Percentiles rank a stretch among this genome's conserved stretches.
These are phyloP conservation scores for Parasteatoda lunata DNA, from an alignment of 2,888 invertebrate genomes.

Conservation along the genomic window DNA sequence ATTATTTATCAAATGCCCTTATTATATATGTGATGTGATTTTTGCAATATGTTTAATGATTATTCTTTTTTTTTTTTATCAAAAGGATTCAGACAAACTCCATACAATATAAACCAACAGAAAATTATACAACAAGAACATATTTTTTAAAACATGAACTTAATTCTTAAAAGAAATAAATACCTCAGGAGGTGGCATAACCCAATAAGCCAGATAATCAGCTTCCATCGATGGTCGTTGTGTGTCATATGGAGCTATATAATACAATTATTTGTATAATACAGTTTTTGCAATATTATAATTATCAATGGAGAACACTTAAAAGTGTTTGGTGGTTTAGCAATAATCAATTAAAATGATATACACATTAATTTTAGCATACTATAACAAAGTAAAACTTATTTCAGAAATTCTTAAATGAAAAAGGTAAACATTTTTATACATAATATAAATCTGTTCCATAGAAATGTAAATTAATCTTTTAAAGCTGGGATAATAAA, in stretches of 20 bases:
- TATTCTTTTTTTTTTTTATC: no score
- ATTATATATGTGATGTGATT: no score
- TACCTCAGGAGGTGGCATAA: slow-evolving; percentile 92
- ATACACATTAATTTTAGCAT: not conserved
- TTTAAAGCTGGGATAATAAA: no score
- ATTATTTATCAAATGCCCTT: no score
- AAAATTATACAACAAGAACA: no score
- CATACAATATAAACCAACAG: no score
- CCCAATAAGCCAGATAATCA: slow-evolving; percentile 82
- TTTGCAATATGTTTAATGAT: no score
- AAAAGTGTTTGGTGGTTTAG: not conserved
- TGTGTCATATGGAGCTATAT: slow-evolving; percentile 69
- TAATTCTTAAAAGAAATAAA: slow-evolving; percentile 14
- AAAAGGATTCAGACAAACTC: no score
- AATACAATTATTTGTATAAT: slow-evolving; percentile 11
- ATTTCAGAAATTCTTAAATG: not conserved
- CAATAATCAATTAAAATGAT: not conserved
- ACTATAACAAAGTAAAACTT: not conserved
- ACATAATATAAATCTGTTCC: not conserved
- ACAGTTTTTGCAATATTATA: not conserved
- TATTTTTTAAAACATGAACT: no score
- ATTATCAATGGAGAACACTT: not conserved
- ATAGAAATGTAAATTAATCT: no score
- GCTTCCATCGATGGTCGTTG: slow-evolving; percentile 64
- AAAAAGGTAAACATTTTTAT: not conserved